phyloP scores from a whole-genome alignment of 2,888 invertebrate genomes.

The Hypomecis atomaria region DNA sequence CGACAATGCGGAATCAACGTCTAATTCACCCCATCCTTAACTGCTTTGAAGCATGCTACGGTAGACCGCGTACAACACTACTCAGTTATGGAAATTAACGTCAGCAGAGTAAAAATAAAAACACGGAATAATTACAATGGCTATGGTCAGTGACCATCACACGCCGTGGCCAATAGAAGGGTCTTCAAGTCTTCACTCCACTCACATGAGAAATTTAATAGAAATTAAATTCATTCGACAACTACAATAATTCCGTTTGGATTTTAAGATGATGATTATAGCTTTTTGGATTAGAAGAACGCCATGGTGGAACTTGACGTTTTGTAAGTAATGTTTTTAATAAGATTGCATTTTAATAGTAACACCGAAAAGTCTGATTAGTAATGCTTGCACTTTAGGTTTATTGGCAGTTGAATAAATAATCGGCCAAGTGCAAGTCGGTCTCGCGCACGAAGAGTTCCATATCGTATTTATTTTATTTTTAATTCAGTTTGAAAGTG shows the following conservation, averaged over 20 bases:
- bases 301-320: no score
- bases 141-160: constrained; percentile 73
- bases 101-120: constrained; percentile 75
- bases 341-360: no score
- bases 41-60: constrained; percentile 65
- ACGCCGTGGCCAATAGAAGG: constrained; percentile 56
- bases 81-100: constrained; percentile 81
- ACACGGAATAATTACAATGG: constrained; percentile 73
- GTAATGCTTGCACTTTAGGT: no score
- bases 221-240: constrained; percentile 1
- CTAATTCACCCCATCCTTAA: constrained; percentile 57
- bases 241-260: neutral
- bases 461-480: no score
- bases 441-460: no score
- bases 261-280: no score
- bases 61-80: constrained; percentile 72
- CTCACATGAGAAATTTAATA: constrained; percentile 43
- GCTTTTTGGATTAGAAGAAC: no score
- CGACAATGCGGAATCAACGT: constrained; percentile 45
- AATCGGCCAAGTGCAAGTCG: no score
- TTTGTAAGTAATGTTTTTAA: no score
- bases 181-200: constrained; percentile 53
- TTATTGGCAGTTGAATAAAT: no score
- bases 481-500: no score
- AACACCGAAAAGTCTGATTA: no score